Conservation (phyloP, 2,113 vertebrate species). For the Neolamprologus kungweensis region DNA sequence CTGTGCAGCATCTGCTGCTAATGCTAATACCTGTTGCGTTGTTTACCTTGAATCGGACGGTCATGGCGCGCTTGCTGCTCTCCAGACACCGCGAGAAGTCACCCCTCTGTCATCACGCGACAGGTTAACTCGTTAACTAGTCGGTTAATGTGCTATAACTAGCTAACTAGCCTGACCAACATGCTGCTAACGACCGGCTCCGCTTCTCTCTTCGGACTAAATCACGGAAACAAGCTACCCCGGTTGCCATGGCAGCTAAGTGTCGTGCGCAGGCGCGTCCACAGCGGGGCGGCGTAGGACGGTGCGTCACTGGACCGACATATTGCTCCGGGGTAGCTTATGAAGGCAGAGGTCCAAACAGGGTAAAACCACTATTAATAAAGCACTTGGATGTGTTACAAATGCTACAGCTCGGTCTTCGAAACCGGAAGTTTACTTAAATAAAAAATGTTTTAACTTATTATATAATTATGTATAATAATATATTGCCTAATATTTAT, state of each 20-base stretch:
- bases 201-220: background rate
- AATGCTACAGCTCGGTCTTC: background rate
- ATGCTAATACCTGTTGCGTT: conserved; percentile 6
- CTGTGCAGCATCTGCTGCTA: background rate
- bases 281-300: background rate
- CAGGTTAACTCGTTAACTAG: background rate
- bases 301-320: background rate
- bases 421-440: background rate
- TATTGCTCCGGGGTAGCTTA: background rate
- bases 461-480: background rate
- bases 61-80: conserved; percentile 15
- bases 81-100: background rate
- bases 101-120: fast-evolving
- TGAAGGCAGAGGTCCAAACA: background rate
- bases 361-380: background rate
- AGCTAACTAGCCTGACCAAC: background rate
- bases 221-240: background rate
- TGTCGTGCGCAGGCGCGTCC: background rate
- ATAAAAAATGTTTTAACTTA: background rate
- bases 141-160: background rate
- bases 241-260: conserved; percentile 42
- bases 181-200: background rate
- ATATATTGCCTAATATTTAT: background rate
- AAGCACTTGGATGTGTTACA: background rate
- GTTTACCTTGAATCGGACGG: conserved; percentile 51